Evolutionary conservation across 2,888 invertebrate genomes (phyloP).

Genomic region (Drepanosiphum platanoidis): DNA sequence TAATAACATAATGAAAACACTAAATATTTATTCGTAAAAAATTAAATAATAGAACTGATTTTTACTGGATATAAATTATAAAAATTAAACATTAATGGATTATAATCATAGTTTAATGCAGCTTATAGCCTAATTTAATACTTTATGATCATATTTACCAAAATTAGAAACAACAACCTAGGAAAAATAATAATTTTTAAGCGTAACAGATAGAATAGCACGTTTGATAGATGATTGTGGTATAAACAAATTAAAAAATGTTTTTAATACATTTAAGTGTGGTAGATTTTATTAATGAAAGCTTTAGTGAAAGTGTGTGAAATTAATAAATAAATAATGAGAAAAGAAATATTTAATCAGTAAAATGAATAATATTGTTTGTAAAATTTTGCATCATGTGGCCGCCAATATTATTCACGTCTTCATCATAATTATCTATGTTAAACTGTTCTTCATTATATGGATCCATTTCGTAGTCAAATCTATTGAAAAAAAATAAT

Average conservation of each 20-base stretch:
- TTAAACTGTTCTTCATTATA: slow-evolving; percentile 30
- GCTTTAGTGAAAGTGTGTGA: not conserved
- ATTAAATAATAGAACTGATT: too few relatives aligned
- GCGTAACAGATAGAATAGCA: not conserved
- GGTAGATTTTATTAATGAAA: not conserved
- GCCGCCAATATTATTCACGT: slow-evolving; percentile 22
- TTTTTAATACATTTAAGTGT: not conserved
- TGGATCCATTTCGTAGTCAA: slow-evolving; percentile 41
- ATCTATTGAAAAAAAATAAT: slow-evolving; percentile 16
- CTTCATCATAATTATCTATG: slow-evolving; percentile 36
- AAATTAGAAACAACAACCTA: too few relatives aligned
- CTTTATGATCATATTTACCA: too few relatives aligned
- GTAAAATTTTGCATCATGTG: slow-evolving; percentile 51
- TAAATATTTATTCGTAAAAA: too few relatives aligned
- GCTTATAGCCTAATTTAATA: too few relatives aligned
- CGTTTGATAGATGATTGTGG: too few relatives aligned
- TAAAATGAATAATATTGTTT: slow-evolving; percentile 59
- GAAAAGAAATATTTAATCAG: slow-evolving; percentile 25
- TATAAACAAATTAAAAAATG: not conserved
- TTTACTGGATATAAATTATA: too few relatives aligned
- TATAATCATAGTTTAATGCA: too few relatives aligned
- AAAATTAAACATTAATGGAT: too few relatives aligned
- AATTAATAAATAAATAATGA: not conserved
- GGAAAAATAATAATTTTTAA: not conserved
- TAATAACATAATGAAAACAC: too few relatives aligned